These are phyloP conservation scores for Apus apus DNA, from an alignment of 2,113 vertebrate genomes.

Conservation along the genomic window DNA sequence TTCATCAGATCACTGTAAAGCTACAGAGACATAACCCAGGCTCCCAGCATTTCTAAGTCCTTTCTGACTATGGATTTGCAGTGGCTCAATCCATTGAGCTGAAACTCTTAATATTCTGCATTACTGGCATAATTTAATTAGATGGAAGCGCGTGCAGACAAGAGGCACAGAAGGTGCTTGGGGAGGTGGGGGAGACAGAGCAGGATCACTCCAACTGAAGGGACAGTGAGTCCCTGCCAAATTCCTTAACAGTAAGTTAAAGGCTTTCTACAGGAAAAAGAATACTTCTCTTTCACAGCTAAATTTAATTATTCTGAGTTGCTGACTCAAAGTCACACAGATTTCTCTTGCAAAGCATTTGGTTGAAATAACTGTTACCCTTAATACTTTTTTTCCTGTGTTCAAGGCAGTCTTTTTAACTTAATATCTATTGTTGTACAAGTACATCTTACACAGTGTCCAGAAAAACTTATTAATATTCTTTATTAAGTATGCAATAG, in stretches of 20 bases:
- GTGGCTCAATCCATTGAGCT: neutral
- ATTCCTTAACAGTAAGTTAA: neutral
- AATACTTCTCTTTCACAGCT: neutral
- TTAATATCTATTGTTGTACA: neutral
- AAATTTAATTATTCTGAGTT: neutral
- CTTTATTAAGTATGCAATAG: neutral
- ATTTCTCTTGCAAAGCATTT: slow-evolving; percentile 23
- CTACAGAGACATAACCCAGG: neutral
- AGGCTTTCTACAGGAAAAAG: slow-evolving; percentile 9
- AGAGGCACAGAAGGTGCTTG: slow-evolving; percentile 1
- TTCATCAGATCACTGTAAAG: neutral
- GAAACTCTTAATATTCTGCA: neutral
- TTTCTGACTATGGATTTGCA: neutral
- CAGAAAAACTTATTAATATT: neutral
- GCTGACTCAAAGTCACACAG: slow-evolving; percentile 3
- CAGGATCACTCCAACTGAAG: neutral
- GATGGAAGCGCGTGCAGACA: neutral
- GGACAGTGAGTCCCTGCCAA: slow-evolving; percentile 11
- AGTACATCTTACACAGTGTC: neutral
- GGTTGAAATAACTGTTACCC: neutral
- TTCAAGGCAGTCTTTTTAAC: neutral
- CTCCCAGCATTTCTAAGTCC: neutral
- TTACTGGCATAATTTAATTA: neutral
- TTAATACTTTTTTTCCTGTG: neutral
- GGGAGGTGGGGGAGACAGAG: neutral